phyloP scores from a whole-genome alignment of 1,140 invertebrate genomes.

The Calliopsis andreniformis region DNA sequence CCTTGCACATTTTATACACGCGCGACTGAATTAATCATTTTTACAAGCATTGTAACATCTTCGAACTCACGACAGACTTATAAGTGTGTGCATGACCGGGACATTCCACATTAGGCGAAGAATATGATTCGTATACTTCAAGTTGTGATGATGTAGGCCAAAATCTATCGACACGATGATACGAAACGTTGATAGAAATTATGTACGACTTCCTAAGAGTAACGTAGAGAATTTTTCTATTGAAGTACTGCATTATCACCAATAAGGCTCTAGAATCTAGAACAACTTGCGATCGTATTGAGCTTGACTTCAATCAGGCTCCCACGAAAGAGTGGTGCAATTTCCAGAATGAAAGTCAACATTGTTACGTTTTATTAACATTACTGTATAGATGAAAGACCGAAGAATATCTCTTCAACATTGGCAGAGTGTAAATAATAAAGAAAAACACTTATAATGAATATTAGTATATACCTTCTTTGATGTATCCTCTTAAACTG shows the following conservation, averaged over 20 bases:
- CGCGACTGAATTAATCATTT: background rate
- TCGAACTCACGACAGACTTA: constrained; percentile 18
- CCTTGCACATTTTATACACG: background rate
- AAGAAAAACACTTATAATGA: constrained; percentile 37
- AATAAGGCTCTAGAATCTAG: background rate
- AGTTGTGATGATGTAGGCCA: constrained; percentile 47
- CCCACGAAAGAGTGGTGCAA: background rate
- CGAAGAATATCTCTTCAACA: constrained; percentile 2
- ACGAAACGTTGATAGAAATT: background rate
- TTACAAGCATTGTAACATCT: background rate
- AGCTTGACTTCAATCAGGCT: no score
- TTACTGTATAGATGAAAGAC: constrained; percentile 37
- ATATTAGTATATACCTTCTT: no score
- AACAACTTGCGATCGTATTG: background rate
- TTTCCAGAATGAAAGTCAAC: constrained; percentile 23
- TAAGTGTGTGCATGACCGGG: constrained; percentile 28
- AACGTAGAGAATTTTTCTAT: constrained; percentile 18
- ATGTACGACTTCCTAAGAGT: background rate
- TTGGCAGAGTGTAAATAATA: constrained; percentile 59
- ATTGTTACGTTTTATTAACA: constrained; percentile 53
- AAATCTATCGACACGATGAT: constrained; percentile 17
- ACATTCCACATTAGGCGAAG: constrained; percentile 42
- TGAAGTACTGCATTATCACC: background rate
- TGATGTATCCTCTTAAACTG: no score
- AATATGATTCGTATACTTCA: constrained; percentile 34